Base-by-base conservation (phyloP, 1,140 invertebrate species). In the Drosophila micromelanica region DNA sequence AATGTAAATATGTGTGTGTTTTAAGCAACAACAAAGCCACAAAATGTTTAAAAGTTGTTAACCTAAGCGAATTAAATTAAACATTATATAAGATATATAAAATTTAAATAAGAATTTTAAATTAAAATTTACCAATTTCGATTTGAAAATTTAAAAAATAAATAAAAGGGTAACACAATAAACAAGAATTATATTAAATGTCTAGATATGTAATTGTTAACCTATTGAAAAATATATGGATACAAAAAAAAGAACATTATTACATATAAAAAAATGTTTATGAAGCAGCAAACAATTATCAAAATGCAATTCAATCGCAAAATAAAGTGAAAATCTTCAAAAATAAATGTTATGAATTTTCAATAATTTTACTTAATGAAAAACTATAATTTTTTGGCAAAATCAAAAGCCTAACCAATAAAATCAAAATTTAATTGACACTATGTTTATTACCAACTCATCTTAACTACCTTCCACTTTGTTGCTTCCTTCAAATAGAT, bases 31-130 rank as follows among this genome's bases (percentile, higher is more conserved):
- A 9, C 17, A 55, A 55, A 46, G 42, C 65, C 48, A 52, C 15
- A 63, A 64, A 57, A 46, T 38, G 64, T 60, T 68, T 60, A 37
- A 62, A 74, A 48, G 51, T 84, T 84, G 62, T 79, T 84, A 85
- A 80, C 46, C 23, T 70, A 84, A 84, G 73, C 35, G 13, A 59
- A 20, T 43, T 9, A 48, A 70, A 73, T 76, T 76, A 77, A 77
- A 80, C 67, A 56, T 85, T 80, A 23, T 23, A 23, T 23, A 23
- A 23, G 20, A 23, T 23, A 23, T 70, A 82, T 56, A 70, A 60
- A 70, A 79, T 76, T 65, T 65, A 55, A 59, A 61, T 76, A 82
- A 74, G 62, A 51, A 43, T 30, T 30, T 8, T 38, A 51, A 27
- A 48, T 15, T 30, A 20, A 54, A 46, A 56, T 15, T 17, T 11